Conservation (phyloP, 2,797 vertebrate species). For the Sternotherus odoratus region DNA sequence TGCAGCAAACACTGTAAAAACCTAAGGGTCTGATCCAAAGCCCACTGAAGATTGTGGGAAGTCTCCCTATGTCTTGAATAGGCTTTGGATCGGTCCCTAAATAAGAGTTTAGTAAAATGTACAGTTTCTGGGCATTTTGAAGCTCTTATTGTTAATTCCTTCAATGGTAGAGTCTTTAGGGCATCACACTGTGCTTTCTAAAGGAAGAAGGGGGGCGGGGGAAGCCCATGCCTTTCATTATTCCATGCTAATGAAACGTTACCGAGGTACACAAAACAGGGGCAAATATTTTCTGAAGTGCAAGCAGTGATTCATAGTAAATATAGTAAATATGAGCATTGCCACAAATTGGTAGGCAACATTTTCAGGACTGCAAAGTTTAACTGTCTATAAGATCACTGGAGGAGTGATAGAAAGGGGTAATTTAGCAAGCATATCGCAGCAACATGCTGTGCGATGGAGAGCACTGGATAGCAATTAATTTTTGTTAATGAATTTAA, state of each 20-base stretch:
- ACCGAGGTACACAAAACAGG: not conserved
- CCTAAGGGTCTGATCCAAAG: not conserved
- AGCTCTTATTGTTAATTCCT: constrained; percentile 4
- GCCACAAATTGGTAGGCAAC: constrained; percentile 37
- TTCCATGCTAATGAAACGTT: constrained; percentile 38
- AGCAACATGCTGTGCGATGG: constrained; percentile 53
- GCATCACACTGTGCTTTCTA: constrained; percentile 1
- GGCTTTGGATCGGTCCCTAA: not conserved
- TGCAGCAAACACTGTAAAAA: not conserved
- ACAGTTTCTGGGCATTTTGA: constrained; percentile 12
- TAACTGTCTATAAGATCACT: constrained; percentile 56
- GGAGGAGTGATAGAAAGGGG: constrained; percentile 64
- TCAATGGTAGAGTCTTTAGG: constrained; percentile 7
- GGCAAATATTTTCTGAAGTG: constrained; percentile 58
- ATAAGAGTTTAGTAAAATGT: constrained; percentile 9
- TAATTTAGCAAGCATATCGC: constrained; percentile 70
- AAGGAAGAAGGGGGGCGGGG: not conserved
- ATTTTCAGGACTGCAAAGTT: constrained; percentile 57
- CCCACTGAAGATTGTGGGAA: not conserved
- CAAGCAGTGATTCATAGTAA: constrained; percentile 55
- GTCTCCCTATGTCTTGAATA: constrained; percentile 17
- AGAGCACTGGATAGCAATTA: constrained; percentile 76
- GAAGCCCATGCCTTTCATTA: not conserved
- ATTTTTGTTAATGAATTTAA: constrained; percentile 85
- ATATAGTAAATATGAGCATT: constrained; percentile 30